Conservation (phyloP, 2,888 invertebrate species). For the Xestia sexstrigata region DNA sequence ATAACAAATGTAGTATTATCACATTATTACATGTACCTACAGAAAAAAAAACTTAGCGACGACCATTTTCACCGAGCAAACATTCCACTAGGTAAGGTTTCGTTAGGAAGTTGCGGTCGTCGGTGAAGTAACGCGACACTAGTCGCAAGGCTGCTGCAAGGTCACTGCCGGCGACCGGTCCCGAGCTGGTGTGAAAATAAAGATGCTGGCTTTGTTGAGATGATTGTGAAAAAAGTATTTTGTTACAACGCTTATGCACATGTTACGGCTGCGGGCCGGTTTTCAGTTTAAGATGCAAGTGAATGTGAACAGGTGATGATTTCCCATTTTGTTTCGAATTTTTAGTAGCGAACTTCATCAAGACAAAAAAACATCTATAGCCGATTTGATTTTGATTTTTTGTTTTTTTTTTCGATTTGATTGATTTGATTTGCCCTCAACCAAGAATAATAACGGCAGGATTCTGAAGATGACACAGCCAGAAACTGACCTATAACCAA, state of each 20-base stretch:
- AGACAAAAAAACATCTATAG: no score
- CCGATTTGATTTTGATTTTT: no score
- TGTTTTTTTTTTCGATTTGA: no score
- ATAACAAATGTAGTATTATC: not conserved
- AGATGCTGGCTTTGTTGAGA: slow-evolving; percentile 29
- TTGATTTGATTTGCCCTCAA: not conserved
- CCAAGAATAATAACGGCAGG: not conserved
- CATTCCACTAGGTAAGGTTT: slow-evolving; percentile 43
- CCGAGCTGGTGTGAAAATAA: slow-evolving; percentile 11
- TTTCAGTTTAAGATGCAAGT: not conserved
- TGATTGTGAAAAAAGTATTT: slow-evolving; percentile 34
- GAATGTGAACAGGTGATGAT: not conserved
- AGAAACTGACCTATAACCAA: not conserved
- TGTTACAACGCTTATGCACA: slow-evolving; percentile 1
- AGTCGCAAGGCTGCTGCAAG: slow-evolving; percentile 72
- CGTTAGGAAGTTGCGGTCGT: slow-evolving; percentile 54
- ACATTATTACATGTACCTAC: no score
- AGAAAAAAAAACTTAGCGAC: not conserved
- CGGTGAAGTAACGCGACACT: slow-evolving; percentile 66
- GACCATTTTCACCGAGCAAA: slow-evolving; percentile 21
- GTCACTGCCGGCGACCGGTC: slow-evolving; percentile 69
- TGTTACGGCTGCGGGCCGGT: no score
- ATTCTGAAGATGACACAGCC: not conserved
- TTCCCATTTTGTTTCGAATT: no score
- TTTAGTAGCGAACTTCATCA: not conserved